Base-by-base conservation (phyloP, 1,140 invertebrate genomes). In the Drosophila arizonae region DNA sequence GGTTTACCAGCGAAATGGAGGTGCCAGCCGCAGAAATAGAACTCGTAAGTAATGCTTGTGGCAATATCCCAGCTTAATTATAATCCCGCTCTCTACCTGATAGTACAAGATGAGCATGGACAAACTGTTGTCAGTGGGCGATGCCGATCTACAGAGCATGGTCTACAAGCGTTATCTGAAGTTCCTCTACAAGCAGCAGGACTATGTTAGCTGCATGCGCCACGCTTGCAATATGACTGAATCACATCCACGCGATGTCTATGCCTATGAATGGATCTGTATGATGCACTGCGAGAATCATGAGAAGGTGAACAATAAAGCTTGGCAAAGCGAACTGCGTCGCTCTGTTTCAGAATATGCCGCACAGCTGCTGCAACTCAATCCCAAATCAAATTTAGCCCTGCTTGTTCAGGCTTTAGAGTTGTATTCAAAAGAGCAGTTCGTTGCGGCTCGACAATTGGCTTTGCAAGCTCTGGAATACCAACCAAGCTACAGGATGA, bases 231-330 rank as follows among this genome's bases (percentile, higher is more conserved):
- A 92, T 48, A 94, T 95, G 92, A 91, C 93, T 43, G 54, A 70
- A 2, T 67, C 93, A 9, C 94, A 93, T 90, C 92, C 92, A 3
- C 77, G 92, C 0, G 92, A 93, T 79, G 78, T 90, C 39, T 92
- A 92, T 73, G 92, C 93, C 21, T 84, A 94, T 46, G 94, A 94
- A 86, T 95, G 94, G 93, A 93, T 95, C 65, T 95, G 94, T 78
- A 93, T 93, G 85, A 90, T 93, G 1, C 95, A 94, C 79, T 93
- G 92, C 39, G 93, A 95, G 74, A 87, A 93, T 33, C 80, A 93
- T 21, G 64, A 91, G 33, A 79, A 93, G 62, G 17, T 57, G 0
- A 15, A 72, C 30, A 66, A 13, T n/a, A 57, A 57, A 5, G 8
- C 33, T 4, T 89, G 77, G 69, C 45, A 67, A n/a, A 24, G 39